phyloP scores from a whole-genome alignment of 2,797 vertebrate genomes.

The Melanogrammus aeglefinus region DNA sequence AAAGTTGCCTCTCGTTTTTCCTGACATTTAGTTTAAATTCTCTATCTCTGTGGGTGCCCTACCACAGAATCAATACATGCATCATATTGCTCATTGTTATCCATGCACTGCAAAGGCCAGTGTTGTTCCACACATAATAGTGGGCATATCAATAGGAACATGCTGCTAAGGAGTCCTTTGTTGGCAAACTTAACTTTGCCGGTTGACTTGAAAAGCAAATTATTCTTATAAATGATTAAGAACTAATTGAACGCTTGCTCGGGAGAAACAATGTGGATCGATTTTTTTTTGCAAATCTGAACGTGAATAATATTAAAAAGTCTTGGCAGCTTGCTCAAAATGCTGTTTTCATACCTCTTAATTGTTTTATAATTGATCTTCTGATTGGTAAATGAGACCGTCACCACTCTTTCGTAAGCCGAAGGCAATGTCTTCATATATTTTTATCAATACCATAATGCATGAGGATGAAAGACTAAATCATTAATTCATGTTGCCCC shows the following conservation, averaged over 20 bases:
- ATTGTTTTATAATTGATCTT: slow-evolving; percentile 2
- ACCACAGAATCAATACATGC: background rate
- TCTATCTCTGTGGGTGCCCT: background rate
- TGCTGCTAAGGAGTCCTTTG: background rate
- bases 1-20: slow-evolving; percentile 1
- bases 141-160: background rate
- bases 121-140: background rate
- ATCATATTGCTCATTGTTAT: background rate
- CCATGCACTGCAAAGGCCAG: background rate
- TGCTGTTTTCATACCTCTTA: background rate
- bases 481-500: background rate
- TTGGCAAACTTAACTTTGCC: background rate
- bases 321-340: background rate
- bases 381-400: background rate
- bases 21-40: slow-evolving; percentile 1
- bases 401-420: background rate
- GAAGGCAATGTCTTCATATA: background rate
- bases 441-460: background rate
- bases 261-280: background rate
- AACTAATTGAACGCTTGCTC: background rate
- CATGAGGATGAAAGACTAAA: background rate
- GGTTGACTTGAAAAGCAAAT: background rate
- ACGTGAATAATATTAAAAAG: background rate
- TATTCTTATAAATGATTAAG: background rate
- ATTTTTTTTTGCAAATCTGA: background rate